Base-by-base conservation (phyloP, 2,113 vertebrate genomes). In the Rhea pennata region DNA sequence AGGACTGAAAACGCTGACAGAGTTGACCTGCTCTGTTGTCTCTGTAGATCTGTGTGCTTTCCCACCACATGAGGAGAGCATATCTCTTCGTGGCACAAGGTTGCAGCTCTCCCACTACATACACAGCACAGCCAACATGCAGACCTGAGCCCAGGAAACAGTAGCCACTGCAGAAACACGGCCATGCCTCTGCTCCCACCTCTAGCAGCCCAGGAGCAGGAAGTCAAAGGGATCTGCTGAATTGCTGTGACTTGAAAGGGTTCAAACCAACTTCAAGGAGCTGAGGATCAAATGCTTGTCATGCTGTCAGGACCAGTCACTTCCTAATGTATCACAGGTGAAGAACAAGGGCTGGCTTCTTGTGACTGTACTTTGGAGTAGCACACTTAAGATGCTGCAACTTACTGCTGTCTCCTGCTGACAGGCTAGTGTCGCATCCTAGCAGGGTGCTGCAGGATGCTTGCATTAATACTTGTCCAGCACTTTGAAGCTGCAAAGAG, bases 191-290 rank as follows among this genome's bases (percentile, higher is more conserved):
- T 59, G 70, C 93, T 84, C 62, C 88, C 74, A 61, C 46, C 76
- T 59, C 95, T 12, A 31, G 51, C 83, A 81, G 71, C 54, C 0
- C 2, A 92, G 66, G 70, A 93, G 51, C 86, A 65, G 69, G 12
- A 88, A 93, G 73, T 44, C 81, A 69, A 92, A 92, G 87, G 71
- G 88, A 96, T 93, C 91, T 81, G 81, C 91, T 64, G 74, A 92
- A 89, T 74, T 58, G 81, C 80, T 79, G 74, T 5, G 0, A 58
- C 93, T 91, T 93, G 77, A 95, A 95, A 96, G 74, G 24, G 29
- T 39, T 93, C 88, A 12, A 1, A 46, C 9, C 29, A 65, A 19
- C 94, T 91, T 89, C 92, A 94, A 87, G 90, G 74, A 73, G 13
- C 44, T 0, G 1, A 81, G 56, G 92, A 96, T 95, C 88, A 94